Base-by-base conservation (phyloP, 2,797 vertebrate genomes). In the Danio jaintianensis region DNA sequence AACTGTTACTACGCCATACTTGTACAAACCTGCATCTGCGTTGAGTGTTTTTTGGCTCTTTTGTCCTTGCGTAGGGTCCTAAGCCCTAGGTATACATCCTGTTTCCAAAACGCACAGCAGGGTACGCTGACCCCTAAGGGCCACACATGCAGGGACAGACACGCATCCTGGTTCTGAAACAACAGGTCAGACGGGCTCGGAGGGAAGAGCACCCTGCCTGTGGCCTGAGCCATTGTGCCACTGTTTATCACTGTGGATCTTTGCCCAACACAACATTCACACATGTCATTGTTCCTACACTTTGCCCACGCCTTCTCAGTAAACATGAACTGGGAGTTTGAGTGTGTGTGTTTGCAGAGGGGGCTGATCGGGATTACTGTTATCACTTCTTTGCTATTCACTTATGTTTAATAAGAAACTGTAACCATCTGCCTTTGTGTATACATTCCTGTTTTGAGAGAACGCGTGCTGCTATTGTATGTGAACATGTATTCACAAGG, bases 211-310 rank as follows among this genome's bases (percentile, higher is more conserved):
- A 59, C 45, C 48, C 43, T 64, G 61, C 15, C 55, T 78, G 71
- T 71, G 72, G 80, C 64, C 18, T 45, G 13, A 48, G 62, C 79
- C 69, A 81, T 73, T 82, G 84, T 84, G 77, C 81, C 61, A 72
- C 22, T 82, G 79, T 89, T 89, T 86, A 86, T 84, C 52, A 56
- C 75, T 40, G 42, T 82, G 84, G 85, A 86, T 86, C 66, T 75
- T 47, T 87, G 83, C 83, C 81, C 61, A 76, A 62, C 79, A 61
- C 73, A 80, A 74, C 80, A 88, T 84, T 82, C 45, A 70, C 81
- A 80, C 61, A 83, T 73, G 64, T 69, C 64, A 73, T 84, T 84
- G 86, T 89, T 88, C 71, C 50, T 61, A 58, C 45, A 20, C 52
- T 22, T 83, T 7, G 22, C 40, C 69, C 52, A 79, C 74, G 45